These are phyloP conservation scores for Anguilla obscura DNA, from an alignment of 2,797 vertebrate species.

Conservation along the genomic window DNA sequence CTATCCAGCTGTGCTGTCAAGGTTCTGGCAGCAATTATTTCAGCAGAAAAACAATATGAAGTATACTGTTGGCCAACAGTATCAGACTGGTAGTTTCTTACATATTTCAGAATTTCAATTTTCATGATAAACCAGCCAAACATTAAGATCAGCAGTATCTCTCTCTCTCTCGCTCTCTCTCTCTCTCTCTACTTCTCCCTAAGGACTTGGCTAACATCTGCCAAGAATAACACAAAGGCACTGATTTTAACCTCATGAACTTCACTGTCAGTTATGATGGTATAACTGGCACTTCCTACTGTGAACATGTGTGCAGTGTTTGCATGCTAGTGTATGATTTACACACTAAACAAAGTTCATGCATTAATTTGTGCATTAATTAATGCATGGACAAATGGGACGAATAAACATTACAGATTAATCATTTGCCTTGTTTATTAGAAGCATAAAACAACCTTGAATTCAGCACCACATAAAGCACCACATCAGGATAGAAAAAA, in stretches of 20 bases:
- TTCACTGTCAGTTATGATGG: constrained; percentile 15
- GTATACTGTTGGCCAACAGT: not conserved
- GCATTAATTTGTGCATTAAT: constrained; percentile 77
- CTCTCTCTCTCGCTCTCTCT: not conserved
- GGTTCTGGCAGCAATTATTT: not conserved
- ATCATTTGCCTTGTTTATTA: constrained; percentile 15
- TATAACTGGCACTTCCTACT: constrained; percentile 17
- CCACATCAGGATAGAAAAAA: not conserved
- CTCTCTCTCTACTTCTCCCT: not conserved
- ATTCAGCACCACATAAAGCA: not conserved
- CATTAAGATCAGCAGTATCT: not conserved
- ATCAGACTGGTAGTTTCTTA: not conserved
- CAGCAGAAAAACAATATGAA: not conserved
- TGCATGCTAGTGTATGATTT: constrained; percentile 47
- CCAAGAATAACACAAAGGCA: constrained; percentile 7
- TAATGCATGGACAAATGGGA: constrained; percentile 62
- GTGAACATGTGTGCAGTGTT: constrained; percentile 4
- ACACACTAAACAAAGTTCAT: constrained; percentile 72
- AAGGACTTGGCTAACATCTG: constrained; percentile 10
- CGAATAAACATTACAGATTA: constrained; percentile 34
- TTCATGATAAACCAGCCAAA: constrained; percentile 1
- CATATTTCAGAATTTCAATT: not conserved
- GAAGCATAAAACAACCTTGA: not conserved
- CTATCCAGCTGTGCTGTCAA: too few relatives aligned
- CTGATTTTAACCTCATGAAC: constrained; percentile 13